Percentiles rank a stretch among this genome's conserved stretches.
phyloP scores from a whole-genome alignment of 2,888 invertebrate genomes.

The Prostheceraeus crozeri region DNA sequence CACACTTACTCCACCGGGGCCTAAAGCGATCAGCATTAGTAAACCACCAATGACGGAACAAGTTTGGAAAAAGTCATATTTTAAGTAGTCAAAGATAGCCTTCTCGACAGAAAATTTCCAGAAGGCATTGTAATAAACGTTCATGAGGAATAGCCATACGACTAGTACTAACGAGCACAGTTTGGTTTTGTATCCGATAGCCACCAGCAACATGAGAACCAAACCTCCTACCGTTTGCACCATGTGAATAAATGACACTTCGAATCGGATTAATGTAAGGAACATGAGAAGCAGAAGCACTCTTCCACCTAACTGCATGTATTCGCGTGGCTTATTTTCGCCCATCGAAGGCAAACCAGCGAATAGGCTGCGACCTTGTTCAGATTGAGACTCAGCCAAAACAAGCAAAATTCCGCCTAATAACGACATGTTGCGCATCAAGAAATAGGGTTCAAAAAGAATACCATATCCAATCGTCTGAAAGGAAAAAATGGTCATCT shows the following conservation, averaged over 20 bases:
- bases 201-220: slow-evolving; percentile 64
- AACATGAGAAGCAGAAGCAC: slow-evolving; percentile 97
- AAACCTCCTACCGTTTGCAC: too few relatives aligned
- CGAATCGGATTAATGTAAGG: slow-evolving; percentile 84
- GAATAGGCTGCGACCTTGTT: slow-evolving; percentile 78
- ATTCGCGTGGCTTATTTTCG: slow-evolving; percentile 72
- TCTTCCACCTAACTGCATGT: slow-evolving; percentile 87
- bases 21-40: slow-evolving; percentile 91
- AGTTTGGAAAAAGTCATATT: slow-evolving; percentile 98
- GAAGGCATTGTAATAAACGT: slow-evolving; percentile 96
- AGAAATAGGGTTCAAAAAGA: slow-evolving; percentile 66
- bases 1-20: slow-evolving; percentile 84
- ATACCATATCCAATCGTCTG: slow-evolving; percentile 65
- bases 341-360: slow-evolving; percentile 69
- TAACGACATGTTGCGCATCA: slow-evolving; percentile 74
- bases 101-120: slow-evolving; percentile 91
- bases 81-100: slow-evolving; percentile 93
- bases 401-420: slow-evolving; percentile 89
- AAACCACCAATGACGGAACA: slow-evolving; percentile 95
- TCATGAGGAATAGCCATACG: slow-evolving; percentile 74
- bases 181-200: slow-evolving; percentile 94
- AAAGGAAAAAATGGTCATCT: slow-evolving; percentile 59
- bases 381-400: slow-evolving; percentile 85
- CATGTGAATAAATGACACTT: slow-evolving; percentile 75
- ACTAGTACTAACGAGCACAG: slow-evolving; percentile 88